Conservation (phyloP, 2,888 invertebrate species). For the Aradus depressus region DNA sequence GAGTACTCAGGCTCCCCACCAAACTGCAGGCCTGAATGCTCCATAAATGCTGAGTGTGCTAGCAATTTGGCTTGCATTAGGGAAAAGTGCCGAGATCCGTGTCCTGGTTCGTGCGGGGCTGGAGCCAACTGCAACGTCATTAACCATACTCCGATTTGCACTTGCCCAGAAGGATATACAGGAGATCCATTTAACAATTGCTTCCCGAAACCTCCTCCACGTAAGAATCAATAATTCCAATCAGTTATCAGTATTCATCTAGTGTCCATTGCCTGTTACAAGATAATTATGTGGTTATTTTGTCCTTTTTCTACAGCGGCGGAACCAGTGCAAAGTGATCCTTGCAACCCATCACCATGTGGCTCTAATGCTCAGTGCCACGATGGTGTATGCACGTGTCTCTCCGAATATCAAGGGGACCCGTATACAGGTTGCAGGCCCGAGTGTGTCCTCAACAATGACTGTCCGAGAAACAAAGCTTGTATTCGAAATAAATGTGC, state of each 20-base stretch:
- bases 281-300: not conserved
- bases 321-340: constrained; percentile 38
- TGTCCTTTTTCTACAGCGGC: constrained; percentile 30
- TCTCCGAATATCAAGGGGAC: constrained; percentile 59
- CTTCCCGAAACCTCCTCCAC: constrained; percentile 41
- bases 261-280: not conserved
- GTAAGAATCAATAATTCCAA: constrained; percentile 16
- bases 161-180: constrained; percentile 58
- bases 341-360: constrained; percentile 60
- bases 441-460: constrained; percentile 63
- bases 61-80: constrained; percentile 55
- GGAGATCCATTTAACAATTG: constrained; percentile 70
- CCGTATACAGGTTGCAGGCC: constrained; percentile 62
- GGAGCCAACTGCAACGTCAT: constrained; percentile 70
- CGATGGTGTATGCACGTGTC: constrained; percentile 56
- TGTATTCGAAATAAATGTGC: constrained; percentile 52
- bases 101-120: constrained; percentile 62
- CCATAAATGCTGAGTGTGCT: constrained; percentile 56
- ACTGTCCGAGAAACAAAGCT: constrained; percentile 54
- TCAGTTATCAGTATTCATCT: constrained; percentile 26
- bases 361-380: constrained; percentile 46
- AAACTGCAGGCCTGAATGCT: constrained; percentile 64
- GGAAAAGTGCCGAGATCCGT: constrained; percentile 62
- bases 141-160: constrained; percentile 70
- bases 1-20: constrained; percentile 68